Evolutionary conservation across 1,140 invertebrate species (phyloP).

Genomic region (Triops cancriformis): DNA sequence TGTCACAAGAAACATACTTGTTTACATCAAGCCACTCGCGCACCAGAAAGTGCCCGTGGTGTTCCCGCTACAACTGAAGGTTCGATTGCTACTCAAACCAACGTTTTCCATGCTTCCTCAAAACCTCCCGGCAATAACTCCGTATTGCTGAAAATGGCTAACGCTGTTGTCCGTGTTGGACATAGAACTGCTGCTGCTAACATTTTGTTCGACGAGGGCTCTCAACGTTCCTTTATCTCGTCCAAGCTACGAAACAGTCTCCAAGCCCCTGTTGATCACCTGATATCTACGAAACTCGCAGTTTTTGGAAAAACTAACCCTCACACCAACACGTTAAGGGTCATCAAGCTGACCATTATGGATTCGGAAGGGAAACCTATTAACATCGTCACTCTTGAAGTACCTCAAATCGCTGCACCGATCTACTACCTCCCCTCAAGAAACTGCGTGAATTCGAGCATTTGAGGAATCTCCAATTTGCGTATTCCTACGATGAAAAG

Average conservation of each 20-base stretch:
- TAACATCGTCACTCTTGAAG: not conserved
- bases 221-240: not conserved
- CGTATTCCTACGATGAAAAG: too few relatives aligned
- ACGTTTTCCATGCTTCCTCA: too few relatives aligned
- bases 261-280: not conserved
- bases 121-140: not conserved
- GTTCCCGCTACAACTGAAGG: too few relatives aligned
- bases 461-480: too few relatives aligned
- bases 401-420: too few relatives aligned
- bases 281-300: not conserved
- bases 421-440: too few relatives aligned
- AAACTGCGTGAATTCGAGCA: too few relatives aligned
- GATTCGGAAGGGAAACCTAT: slow-evolving; percentile 15
- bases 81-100: too few relatives aligned
- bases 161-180: not conserved
- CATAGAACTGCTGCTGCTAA: not conserved
- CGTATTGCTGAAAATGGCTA: slow-evolving; percentile 17
- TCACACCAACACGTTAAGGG: not conserved
- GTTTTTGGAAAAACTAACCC: not conserved
- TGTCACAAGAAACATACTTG: slow-evolving; percentile 15
- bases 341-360: slow-evolving; percentile 12
- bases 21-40: slow-evolving; percentile 16
- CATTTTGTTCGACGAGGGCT: too few relatives aligned
- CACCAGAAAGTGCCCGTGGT: too few relatives aligned
- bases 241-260: not conserved